phyloP scores from a whole-genome alignment of 1,140 invertebrate genomes.

The Paraescarpia echinospica region DNA sequence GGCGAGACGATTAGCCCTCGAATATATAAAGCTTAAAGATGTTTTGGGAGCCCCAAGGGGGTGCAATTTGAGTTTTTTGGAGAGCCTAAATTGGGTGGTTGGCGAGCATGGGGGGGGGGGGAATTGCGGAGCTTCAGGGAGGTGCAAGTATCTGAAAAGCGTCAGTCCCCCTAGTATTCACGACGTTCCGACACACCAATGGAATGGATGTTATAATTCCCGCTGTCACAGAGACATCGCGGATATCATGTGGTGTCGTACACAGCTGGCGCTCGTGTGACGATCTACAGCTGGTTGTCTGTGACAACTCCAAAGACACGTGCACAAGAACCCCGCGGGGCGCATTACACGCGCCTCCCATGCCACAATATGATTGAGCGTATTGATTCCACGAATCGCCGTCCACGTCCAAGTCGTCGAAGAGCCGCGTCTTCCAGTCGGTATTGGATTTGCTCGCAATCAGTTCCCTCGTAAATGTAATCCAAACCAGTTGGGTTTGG shows the following conservation, averaged over 20 bases:
- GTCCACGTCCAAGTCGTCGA: background rate
- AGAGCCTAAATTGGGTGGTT: too few relatives aligned
- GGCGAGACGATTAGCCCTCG: too few relatives aligned
- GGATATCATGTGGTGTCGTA: background rate
- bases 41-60: too few relatives aligned
- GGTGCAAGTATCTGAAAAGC: too few relatives aligned
- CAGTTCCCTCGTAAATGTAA: background rate
- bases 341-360: background rate
- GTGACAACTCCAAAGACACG: background rate
- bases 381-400: background rate
- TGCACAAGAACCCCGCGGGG: background rate
- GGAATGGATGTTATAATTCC: background rate
- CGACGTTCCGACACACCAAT: background rate
- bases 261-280: background rate
- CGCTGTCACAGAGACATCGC: background rate
- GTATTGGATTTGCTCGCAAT: background rate
- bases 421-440: background rate
- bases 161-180: too few relatives aligned
- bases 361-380: background rate
- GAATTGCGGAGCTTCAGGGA: too few relatives aligned
- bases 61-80: too few relatives aligned
- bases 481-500: background rate
- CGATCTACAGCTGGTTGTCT: background rate
- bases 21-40: too few relatives aligned
- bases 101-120: too few relatives aligned